Evolutionary conservation across 2,113 vertebrate genomes (phyloP).

Genomic region (Mirounga angustirostris): DNA sequence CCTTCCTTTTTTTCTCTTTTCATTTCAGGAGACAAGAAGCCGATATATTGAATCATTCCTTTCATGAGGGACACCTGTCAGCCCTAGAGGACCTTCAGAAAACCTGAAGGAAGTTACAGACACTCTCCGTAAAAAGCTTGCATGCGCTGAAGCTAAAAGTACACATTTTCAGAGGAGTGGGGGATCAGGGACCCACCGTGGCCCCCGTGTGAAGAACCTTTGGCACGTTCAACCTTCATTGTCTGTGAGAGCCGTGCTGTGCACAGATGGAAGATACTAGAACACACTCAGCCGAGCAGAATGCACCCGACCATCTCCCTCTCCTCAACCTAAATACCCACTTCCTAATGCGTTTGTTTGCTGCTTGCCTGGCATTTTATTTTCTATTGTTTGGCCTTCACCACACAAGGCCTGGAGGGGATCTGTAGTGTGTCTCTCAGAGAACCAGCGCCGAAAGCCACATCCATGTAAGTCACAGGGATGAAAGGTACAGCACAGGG

Average conservation of each 20-base stretch:
- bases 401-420: not conserved
- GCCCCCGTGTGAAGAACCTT: too few species aligned
- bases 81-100: not conserved
- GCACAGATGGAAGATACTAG: accelerated
- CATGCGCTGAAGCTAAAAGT: not conserved
- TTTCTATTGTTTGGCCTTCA: not conserved
- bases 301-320: not conserved
- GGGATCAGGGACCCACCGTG: not conserved
- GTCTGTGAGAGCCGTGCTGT: not conserved
- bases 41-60: not conserved
- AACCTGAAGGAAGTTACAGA: not conserved
- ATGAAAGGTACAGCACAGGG: not conserved
- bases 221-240: accelerated
- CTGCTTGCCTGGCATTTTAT: not conserved
- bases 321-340: not conserved
- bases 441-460: not conserved
- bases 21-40: not conserved
- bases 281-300: not conserved
- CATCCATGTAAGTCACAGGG: not conserved
- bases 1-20: not conserved
- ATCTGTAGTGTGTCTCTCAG: not conserved
- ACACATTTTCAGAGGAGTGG: not conserved
- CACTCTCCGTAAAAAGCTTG: not conserved
- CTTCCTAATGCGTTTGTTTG: not conserved
- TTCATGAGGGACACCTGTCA: not conserved